A percentile compares a stretch with the other conserved stretches of the same genome.
These are phyloP conservation scores for Andrena haemorrhoa DNA, from an alignment of 2,888 invertebrate genomes.

Conservation along the genomic window DNA sequence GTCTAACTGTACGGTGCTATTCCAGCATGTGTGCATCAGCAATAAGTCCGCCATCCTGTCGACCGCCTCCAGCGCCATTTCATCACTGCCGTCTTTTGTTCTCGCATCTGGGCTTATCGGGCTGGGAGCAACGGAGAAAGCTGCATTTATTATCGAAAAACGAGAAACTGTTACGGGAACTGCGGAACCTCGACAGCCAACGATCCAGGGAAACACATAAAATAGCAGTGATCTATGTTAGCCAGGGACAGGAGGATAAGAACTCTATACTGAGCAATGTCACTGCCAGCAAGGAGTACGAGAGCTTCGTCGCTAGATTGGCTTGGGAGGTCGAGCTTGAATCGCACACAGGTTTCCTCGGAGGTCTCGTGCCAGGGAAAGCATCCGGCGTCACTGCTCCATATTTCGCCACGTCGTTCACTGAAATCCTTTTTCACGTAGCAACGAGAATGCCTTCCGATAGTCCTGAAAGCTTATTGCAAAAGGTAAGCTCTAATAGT, in stretches of 20 bases:
- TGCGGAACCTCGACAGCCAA: slow-evolving; percentile 97
- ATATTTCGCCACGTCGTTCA: slow-evolving; percentile 96
- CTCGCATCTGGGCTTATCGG: slow-evolving; percentile 95
- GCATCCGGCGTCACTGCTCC: slow-evolving; percentile 97
- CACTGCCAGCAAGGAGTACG: slow-evolving; percentile 96
- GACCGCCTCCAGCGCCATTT: slow-evolving; percentile 88
- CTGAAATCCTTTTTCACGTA: slow-evolving; percentile 98
- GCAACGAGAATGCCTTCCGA: slow-evolving; percentile 98
- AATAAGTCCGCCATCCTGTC: slow-evolving; percentile 85
- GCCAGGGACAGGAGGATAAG: slow-evolving; percentile 98
- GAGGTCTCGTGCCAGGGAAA: slow-evolving; percentile 96
- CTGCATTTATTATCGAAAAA: slow-evolving; percentile 95
- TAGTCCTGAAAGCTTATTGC: slow-evolving; percentile 93
- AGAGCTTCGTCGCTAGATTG: slow-evolving; percentile 91
- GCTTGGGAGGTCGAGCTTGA: slow-evolving; percentile 96
- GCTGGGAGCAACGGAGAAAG: slow-evolving; percentile 94
- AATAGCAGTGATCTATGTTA: slow-evolving; percentile 98
- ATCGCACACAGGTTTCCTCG: slow-evolving; percentile 97
- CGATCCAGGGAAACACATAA: slow-evolving; percentile 97
- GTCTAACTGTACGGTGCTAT: slow-evolving; percentile 13
- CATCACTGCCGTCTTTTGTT: slow-evolving; percentile 95
- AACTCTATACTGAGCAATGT: slow-evolving; percentile 96
- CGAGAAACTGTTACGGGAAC: slow-evolving; percentile 94
- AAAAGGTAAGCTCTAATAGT: slow-evolving; percentile 87
- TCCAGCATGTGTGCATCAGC: slow-evolving; percentile 85